Base-by-base conservation (phyloP, 1,140 invertebrate genomes). In the Leptopilina boulardi region DNA sequence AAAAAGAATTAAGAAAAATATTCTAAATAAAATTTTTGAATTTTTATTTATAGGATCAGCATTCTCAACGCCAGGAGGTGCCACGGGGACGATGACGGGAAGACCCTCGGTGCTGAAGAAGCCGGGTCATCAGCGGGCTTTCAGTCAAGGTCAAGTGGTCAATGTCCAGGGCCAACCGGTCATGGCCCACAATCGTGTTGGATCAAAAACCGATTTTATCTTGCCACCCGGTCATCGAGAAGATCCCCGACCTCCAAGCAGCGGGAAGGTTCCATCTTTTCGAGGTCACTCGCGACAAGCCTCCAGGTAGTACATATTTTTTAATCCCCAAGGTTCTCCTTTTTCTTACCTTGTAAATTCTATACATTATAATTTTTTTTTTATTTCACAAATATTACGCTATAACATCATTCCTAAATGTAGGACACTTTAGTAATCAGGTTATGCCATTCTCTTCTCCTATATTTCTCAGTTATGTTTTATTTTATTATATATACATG, bases 131-230 rank as follows among this genome's bases (percentile, higher is more conserved):
- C 96, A 96, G 83, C 92, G 96, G 54, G 96, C 96, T 5, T 94
- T 97, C 85, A 97, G 96, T 4, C 96, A 97, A 84, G 96, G 96
- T 4, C 96, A 97, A 87, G 96, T 97, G 73, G 93, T 93, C 11
- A 94, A 95, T 80, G 84, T 91, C 44, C 82, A 91, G 0, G 91
- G 91, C 26, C 90, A 91, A 23, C 84, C 90, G 75, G 86, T 91
- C 21, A 91, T 91, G 21, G 95, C 95, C 0, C 96, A 97, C 90
- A 95, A 93, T 83, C 92, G 96, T 15, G 94, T 95, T n/a, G 94
- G 95, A 34, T 97, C 96, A 77, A 95, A 94, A 85, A 97, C 96
- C 1, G 96, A 97, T 82, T 97, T 97, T 83, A 97, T 97, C 56
- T 91, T 97, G 34, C 96, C 96, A 0, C 95, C 95, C 0, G 94